Base-by-base conservation (phyloP, 2,888 invertebrate species). In the Agrochola litura region DNA sequence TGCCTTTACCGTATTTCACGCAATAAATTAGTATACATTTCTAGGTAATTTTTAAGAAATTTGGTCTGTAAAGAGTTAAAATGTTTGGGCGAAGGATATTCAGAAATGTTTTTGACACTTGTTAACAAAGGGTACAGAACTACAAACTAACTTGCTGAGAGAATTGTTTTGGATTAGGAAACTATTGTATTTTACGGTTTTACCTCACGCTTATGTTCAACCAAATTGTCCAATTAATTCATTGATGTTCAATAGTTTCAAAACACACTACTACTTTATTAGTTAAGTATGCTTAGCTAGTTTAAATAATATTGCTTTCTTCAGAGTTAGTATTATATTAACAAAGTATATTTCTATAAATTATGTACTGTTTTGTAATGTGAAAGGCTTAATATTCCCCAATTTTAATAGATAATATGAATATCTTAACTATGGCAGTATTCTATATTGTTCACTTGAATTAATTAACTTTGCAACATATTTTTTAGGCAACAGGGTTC, bases 331-430 rank as follows among this genome's bases (percentile, higher is more conserved):
- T 67, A 56, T 77, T 63, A 66, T 70, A 81, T n/a, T 14, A 54
- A 73, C 14, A 65, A 84, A 67, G 49, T 81, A 83, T 77, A 81
- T 77, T 77, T 83, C 46, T 67, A 52, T 79, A 68, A 73, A 67
- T 37, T 30, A 70, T 56, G 54, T 54, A 83, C 37, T 70, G 52
- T 76, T 66, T 66, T 66, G 41, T 61, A 61, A 77, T 56, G 30
- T 60, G 30, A 82, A 82, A 80, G 25, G 70, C 60, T 77, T 67
- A 56, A 60, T 81, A 58, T 72, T 56, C 64, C 67, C 52, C 64
- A 78, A 78, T 78, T 65, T 65, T n/a, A 73, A 52, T 73, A 58
- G 54, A 52, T 16, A 64, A 37, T 76, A 56, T 4, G 10, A 46
- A 54, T 64, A 52, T 52, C 58, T 30, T 49, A 63, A 58, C 2